phyloP scores from a whole-genome alignment of 2,797 vertebrate genomes.

The Zenarchopterus dispar region DNA sequence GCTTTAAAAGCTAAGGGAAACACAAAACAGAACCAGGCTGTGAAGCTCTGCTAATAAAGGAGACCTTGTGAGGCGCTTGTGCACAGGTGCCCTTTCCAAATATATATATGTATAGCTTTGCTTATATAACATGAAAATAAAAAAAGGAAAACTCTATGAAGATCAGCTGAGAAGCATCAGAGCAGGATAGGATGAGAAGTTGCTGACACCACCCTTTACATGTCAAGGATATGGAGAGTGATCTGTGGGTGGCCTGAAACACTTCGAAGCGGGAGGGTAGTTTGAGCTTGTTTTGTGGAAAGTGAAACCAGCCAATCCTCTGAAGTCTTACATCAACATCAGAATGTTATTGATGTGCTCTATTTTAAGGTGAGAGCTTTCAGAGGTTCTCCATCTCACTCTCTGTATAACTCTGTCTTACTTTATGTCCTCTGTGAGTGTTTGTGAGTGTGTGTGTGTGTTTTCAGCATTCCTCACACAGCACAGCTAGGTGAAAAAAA shows the following conservation, averaged over 20 bases:
- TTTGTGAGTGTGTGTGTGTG: conserved; percentile 25
- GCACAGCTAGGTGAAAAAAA: conserved; percentile 49
- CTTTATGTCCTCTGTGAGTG: conserved; percentile 18
- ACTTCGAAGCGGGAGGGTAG: conserved; percentile 43
- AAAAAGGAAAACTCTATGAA: background rate
- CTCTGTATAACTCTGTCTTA: conserved; percentile 22
- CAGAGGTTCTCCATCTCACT: conserved; percentile 27
- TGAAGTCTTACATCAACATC: conserved; percentile 72
- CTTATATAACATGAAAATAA: too few species aligned
- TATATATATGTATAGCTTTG: too few species aligned
- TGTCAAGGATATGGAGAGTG: conserved; percentile 51
- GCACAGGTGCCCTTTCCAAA: background rate
- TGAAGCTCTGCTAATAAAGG: conserved; percentile 8
- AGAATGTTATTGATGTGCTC: conserved; percentile 74
- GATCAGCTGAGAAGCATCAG: conserved; percentile 17
- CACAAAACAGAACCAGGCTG: background rate
- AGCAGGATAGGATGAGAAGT: conserved; percentile 32
- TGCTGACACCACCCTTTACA: conserved; percentile 62
- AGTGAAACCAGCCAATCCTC: conserved; percentile 65
- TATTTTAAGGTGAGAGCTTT: conserved; percentile 74
- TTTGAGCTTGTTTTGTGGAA: conserved; percentile 63
- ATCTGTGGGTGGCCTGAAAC: conserved; percentile 73
- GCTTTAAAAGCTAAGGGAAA: background rate
- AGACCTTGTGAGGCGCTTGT: conserved; percentile 5
- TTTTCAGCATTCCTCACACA: conserved; percentile 44